A percentile compares a stretch with the other conserved stretches of the same genome.
phyloP scores from a whole-genome alignment of 2,113 vertebrate genomes.

The Spheniscus mendiculus region DNA sequence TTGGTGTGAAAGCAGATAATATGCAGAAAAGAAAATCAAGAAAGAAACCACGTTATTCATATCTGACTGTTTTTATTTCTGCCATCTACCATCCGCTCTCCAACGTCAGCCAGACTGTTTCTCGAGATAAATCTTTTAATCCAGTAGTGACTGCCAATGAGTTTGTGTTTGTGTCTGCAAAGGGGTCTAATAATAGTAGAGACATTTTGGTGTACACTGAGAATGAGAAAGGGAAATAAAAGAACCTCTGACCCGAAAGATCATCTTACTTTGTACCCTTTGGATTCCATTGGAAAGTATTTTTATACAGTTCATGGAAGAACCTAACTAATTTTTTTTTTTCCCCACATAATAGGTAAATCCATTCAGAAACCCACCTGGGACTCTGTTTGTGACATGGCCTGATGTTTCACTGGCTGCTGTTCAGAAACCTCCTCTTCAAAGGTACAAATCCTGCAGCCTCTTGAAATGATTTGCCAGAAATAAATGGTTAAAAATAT shows the following conservation, averaged over 20 bases:
- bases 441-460: neutral
- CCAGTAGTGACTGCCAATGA: neutral
- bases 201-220: neutral
- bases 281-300: neutral
- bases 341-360: neutral
- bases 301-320: neutral
- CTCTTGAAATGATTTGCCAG: neutral
- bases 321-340: neutral
- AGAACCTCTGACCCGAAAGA: neutral
- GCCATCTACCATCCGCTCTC: neutral
- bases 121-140: neutral
- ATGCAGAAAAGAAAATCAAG: neutral
- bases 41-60: neutral
- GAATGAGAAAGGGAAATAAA: neutral
- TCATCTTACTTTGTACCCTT: neutral
- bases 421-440: neutral
- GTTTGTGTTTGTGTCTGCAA: neutral
- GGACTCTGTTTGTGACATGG: neutral
- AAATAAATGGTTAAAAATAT: neutral
- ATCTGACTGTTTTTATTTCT: neutral
- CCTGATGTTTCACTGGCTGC: neutral
- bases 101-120: neutral
- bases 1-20: neutral
- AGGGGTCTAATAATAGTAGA: neutral
- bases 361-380: neutral